A percentile compares a stretch with the other conserved stretches of the same genome.
Conservation (phyloP, 2,113 vertebrate genomes). For the Tragelaphus strepsiceros region DNA sequence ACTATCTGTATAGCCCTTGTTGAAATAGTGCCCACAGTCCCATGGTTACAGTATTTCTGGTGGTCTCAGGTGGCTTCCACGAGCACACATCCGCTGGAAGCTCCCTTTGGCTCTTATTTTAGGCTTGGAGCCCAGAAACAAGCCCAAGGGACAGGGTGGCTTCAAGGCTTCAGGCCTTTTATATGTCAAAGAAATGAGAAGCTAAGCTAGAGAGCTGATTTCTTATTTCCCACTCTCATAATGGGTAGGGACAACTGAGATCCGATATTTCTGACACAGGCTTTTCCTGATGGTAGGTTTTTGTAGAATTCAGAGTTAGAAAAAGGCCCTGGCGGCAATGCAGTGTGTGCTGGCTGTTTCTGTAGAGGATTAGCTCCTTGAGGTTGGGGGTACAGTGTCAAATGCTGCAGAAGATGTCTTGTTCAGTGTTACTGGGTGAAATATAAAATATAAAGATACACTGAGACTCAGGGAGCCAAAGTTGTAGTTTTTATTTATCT, state of each 20-base stretch:
- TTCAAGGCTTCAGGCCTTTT: not conserved
- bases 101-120: not conserved
- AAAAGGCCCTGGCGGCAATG: not conserved
- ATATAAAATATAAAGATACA: not conserved
- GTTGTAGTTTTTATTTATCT: not conserved
- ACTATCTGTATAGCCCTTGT: not conserved
- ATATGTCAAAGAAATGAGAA: not conserved
- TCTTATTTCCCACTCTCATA: not conserved
- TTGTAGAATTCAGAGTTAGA: not conserved
- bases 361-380: not conserved
- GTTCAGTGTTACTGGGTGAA: not conserved
- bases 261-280: not conserved
- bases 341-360: not conserved
- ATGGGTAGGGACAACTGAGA: not conserved
- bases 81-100: not conserved
- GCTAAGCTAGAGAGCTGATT: not conserved
- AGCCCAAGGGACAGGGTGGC: not conserved
- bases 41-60: not conserved
- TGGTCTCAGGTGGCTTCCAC: not conserved
- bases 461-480: not conserved
- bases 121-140: not conserved
- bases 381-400: not conserved
- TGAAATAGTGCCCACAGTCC: not conserved
- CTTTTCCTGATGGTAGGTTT: not conserved
- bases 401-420: not conserved